Evolutionary conservation across 2,888 invertebrate genomes (phyloP).

Genomic region (Eupithecia pulchellata): DNA sequence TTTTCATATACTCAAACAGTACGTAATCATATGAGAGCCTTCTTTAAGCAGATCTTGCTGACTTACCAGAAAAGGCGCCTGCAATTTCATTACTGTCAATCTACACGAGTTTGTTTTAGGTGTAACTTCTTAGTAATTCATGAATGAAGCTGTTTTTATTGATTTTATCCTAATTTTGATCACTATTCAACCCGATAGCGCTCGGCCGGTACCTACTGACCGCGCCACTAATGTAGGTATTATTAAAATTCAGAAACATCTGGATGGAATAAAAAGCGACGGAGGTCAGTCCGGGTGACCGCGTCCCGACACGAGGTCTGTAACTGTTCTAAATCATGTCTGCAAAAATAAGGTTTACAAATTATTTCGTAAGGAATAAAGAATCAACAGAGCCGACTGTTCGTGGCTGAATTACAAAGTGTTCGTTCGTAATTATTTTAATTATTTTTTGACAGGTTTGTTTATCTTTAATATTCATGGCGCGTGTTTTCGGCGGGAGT

Average conservation of each 20-base stretch:
- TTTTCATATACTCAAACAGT: too few relatives aligned
- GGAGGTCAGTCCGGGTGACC: conserved; percentile 6
- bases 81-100: too few relatives aligned
- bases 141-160: too few relatives aligned
- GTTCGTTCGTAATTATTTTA: conserved; percentile 45
- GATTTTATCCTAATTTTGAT: too few relatives aligned
- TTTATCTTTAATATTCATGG: conserved; percentile 54
- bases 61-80: too few relatives aligned
- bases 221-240: too few relatives aligned
- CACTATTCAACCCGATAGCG: too few relatives aligned
- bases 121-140: too few relatives aligned
- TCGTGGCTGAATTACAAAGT: conserved; percentile 55
- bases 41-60: too few relatives aligned
- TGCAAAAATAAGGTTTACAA: conserved; percentile 30
- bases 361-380: conserved; percentile 46
- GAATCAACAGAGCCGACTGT: conserved; percentile 44
- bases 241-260: neutral
- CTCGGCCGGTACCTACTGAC: too few relatives aligned
- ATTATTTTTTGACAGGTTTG: conserved; percentile 52
- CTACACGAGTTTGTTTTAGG: too few relatives aligned
- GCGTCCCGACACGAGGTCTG: conserved; percentile 7
- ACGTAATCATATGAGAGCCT: too few relatives aligned
- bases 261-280: neutral
- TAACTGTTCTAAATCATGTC: conserved; percentile 2
- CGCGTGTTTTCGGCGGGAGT: conserved; percentile 30